These are phyloP conservation scores for Falco punctatus DNA, from an alignment of 2,113 vertebrate genomes.

Conservation along the genomic window DNA sequence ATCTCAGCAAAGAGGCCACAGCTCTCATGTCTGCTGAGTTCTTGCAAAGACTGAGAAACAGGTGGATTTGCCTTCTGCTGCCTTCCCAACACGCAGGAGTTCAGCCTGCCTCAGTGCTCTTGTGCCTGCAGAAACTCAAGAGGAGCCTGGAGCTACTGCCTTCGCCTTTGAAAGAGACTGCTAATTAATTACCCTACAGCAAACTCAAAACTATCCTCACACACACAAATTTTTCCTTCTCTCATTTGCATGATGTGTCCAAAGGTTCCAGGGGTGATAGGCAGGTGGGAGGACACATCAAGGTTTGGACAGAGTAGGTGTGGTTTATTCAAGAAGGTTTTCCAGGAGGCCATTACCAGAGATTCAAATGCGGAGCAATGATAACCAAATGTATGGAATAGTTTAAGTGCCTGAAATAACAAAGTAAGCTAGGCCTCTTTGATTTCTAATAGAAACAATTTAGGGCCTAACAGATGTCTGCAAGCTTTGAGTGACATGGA, in stretches of 20 bases:
- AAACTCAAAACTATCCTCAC: neutral
- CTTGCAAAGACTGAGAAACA: neutral
- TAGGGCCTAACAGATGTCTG: neutral
- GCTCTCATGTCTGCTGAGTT: neutral
- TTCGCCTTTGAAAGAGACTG: neutral
- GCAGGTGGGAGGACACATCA: neutral
- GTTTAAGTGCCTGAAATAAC: neutral
- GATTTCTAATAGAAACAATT: neutral
- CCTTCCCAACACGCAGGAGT: accelerated
- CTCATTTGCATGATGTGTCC: neutral
- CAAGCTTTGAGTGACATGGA: neutral
- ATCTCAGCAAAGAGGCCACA: neutral
- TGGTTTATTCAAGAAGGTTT: neutral
- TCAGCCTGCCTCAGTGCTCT: neutral
- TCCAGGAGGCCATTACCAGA: neutral
- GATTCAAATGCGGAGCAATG: neutral
- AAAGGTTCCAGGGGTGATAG: neutral
- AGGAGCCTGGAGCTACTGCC: neutral
- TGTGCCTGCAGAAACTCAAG: neutral
- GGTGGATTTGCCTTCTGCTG: neutral
- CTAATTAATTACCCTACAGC: neutral
- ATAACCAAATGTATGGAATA: neutral
- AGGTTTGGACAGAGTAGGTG: neutral
- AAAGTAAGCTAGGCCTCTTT: neutral
- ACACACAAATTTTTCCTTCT: neutral